Conservation (phyloP, 1,140 invertebrate species). For the Cyclina sinensis region DNA sequence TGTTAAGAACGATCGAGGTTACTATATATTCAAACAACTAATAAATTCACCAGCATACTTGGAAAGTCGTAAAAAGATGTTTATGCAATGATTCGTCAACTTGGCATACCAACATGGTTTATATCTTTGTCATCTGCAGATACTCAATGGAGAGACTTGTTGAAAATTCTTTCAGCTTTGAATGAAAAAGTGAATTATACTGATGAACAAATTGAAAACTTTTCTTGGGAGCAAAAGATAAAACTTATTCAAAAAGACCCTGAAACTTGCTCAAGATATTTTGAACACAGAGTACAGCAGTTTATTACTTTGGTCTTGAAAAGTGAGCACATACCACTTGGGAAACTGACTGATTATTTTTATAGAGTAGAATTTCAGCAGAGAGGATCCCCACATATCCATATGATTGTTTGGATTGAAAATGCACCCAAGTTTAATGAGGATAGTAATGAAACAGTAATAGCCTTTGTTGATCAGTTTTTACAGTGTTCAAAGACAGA, state of each 20-base stretch:
- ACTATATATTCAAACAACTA: slow-evolving; percentile 1
- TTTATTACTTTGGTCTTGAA: slow-evolving; percentile 5
- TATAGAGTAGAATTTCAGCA: slow-evolving; percentile 43
- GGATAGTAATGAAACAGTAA: neutral
- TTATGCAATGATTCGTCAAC: slow-evolving; percentile 9
- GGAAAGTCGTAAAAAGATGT: slow-evolving; percentile 35
- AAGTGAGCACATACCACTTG: neutral
- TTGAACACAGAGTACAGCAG: slow-evolving; percentile 50
- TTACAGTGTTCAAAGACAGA: neutral
- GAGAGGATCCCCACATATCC: slow-evolving; percentile 31
- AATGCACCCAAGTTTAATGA: slow-evolving; percentile 1
- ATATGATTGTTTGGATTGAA: slow-evolving; percentile 44
- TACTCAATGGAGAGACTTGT: slow-evolving; percentile 6
- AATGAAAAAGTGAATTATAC: neutral
- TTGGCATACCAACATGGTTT: slow-evolving; percentile 51
- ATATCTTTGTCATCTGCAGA: slow-evolving; percentile 31
- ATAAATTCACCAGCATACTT: slow-evolving; percentile 30
- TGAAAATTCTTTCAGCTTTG: slow-evolving; percentile 8
- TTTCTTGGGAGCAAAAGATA: slow-evolving; percentile 50
- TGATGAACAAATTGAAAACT: neutral
- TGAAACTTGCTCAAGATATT: slow-evolving; percentile 16
- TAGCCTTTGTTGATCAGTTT: slow-evolving; percentile 33
- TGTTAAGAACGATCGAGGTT: slow-evolving; percentile 47
- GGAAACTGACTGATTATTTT: slow-evolving; percentile 26
- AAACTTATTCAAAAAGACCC: slow-evolving; percentile 63